Base-by-base conservation (phyloP, 2,888 invertebrate species). In the Phengaris alcon region DNA sequence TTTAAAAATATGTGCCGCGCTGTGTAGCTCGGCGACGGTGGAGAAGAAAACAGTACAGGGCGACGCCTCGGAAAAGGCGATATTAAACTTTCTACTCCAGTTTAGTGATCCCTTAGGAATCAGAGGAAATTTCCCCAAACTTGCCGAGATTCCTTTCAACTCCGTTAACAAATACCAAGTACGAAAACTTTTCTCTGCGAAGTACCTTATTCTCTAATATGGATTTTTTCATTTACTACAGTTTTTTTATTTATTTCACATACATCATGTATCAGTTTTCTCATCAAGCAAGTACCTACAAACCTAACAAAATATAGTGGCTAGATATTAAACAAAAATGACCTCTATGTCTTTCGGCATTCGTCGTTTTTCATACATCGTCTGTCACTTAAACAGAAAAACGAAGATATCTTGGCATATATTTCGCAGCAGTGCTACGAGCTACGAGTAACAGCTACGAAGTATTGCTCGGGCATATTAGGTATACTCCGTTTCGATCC, bases 1-100 rank as follows among this genome's bases (percentile, higher is more conserved):
- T 74, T 93, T 99, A 78, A 97, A 97, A 77, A 95, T 97, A 82
- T 97, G 99, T 85, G 98, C 98, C 70, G 96, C 98, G 75, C 94
- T 99, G 79, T 99, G 99, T 93, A 99, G 99, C 90, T 96, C 98
- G 79, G 99, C 99, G 76, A 97, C 97, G 87, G 97, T 99, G 96
- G 80, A 96, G 96, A 93, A 95, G 95, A 89, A 97, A 95, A 90
- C 96, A 95, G 81, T 97, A 95, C 87, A 78, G 2, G 98, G 98
- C 77, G 98, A 98, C 88, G 98, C 98, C 35, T 98, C 98, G 2
- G 98, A 98, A 91, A 96, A 98, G 73, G 98, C 98, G 77, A 94
- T 98, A 77, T 94, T 98, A 95, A 97, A 94, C 88, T 98, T 87
- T 95, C 96, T 84, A 88, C 96, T 82, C 52, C 80, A 85, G 77